phyloP scores from a whole-genome alignment of 2,888 invertebrate genomes.

The Drosophila meridionalis region DNA sequence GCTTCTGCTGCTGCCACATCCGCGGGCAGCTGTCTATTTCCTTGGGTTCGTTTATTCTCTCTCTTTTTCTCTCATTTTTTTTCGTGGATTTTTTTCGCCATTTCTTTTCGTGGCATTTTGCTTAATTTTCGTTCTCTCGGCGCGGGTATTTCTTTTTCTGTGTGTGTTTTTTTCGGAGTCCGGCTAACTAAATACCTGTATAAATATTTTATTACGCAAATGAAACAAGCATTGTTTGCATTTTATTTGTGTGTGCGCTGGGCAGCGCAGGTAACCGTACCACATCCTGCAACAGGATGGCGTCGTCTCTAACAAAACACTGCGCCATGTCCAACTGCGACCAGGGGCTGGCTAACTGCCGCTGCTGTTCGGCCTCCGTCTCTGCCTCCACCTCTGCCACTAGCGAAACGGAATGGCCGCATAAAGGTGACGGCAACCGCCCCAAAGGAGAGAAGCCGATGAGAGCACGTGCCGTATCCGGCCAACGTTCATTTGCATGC shows the following conservation, averaged over 20 bases:
- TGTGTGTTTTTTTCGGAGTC: conserved; percentile 50
- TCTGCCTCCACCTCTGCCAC: conserved; percentile 1
- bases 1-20: conserved; percentile 11
- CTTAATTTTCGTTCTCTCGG: conserved; percentile 56
- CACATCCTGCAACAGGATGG: conserved; percentile 58
- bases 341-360: conserved; percentile 12
- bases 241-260: conserved; percentile 62
- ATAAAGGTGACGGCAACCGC: conserved; percentile 49
- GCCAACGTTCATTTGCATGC: conserved; percentile 60
- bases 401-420: conserved; percentile 54
- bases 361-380: neutral
- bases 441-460: conserved; percentile 32
- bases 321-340: conserved; percentile 25
- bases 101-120: conserved; percentile 30
- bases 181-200: conserved; percentile 76
- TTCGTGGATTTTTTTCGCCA: neutral
- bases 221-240: conserved; percentile 79
- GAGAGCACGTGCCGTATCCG: conserved; percentile 57
- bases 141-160: conserved; percentile 15
- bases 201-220: conserved; percentile 79
- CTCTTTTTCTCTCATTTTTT: neutral
- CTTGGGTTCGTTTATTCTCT: conserved; percentile 18
- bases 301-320: conserved; percentile 31
- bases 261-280: conserved; percentile 44
- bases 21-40: conserved; percentile 32